Evolutionary conservation across 2,113 vertebrate species (phyloP), one percentile per base, ranked within the genome.

Genomic region (Plectropomus leopardus): DNA sequence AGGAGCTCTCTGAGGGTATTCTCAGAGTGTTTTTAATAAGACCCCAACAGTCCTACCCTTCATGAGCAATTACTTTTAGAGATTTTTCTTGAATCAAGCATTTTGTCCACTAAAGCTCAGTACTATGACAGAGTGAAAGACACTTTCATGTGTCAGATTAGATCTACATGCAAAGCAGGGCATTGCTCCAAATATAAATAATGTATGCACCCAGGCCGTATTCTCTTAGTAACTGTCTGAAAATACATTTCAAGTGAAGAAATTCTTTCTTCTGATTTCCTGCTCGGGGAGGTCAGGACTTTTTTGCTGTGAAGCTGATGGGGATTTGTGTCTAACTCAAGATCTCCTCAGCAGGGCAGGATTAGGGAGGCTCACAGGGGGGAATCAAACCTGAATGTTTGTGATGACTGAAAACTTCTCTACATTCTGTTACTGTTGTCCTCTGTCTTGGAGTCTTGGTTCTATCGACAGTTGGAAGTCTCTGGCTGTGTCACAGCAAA

Each of bases 391-490:
- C 21, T 66, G 4, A 7, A 59, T n/a, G 6, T 30, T 13, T 19
- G 57, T 10, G 26, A 24, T 64, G 13, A 23, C 58, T 40, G 36
- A 53, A 47, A 72, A 34, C 16, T 10, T 57, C 0, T 40, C 30
- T 0, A 1, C n/a, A n/a, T n/a, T 9, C 42, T 65, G 45, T 53
- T 78, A 30, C 80, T 70, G 67, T 15, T 44, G 28, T 76, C 21
- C 7, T 11, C 57, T 17, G 16, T 36, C 28, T 19, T 7, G n/a
- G 40, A 54, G 65, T 74, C 63, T 58, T 10, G 0, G 44, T 59
- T 67, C 13, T 69, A 2, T 66, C 66, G 57, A 54, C 66, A 76
- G 75, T 26, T 53, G 51, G 61, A 79, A 32, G 44, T 79, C 42
- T 68, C 30, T 60, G 72, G 40, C 53, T 80, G 36, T 21, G 55